These are phyloP conservation scores for Megalopta genalis DNA, from an alignment of 1,140 invertebrate genomes.

Conservation along the genomic window DNA sequence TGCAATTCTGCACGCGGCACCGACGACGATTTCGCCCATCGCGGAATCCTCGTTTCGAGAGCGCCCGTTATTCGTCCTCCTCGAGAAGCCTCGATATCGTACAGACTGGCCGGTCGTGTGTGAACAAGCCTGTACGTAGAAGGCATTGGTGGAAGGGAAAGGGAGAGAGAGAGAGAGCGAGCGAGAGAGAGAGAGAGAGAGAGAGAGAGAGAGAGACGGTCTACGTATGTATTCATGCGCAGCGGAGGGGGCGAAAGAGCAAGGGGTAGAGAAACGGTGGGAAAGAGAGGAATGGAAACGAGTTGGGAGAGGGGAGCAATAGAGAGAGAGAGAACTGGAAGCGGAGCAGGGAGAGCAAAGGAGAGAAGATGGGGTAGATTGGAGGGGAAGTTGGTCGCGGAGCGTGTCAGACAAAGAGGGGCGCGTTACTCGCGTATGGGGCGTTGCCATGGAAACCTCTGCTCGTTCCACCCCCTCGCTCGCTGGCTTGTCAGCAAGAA, in stretches of 20 bases:
- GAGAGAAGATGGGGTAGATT: slow-evolving; percentile 42
- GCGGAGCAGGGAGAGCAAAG: slow-evolving; percentile 8
- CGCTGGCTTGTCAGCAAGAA: slow-evolving; percentile 45
- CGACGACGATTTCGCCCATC: slow-evolving; percentile 47
- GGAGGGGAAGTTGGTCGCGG: slow-evolving; percentile 43
- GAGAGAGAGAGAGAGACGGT: background rate
- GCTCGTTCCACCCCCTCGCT: slow-evolving; percentile 70
- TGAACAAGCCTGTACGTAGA: slow-evolving; percentile 62
- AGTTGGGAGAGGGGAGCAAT: background rate
- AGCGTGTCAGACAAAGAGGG: slow-evolving; percentile 63
- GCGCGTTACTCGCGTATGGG: slow-evolving; percentile 75
- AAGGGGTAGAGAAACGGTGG: background rate
- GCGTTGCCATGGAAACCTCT: slow-evolving; percentile 79
- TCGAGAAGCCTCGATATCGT: slow-evolving; percentile 59
- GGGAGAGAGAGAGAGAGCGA: background rate
- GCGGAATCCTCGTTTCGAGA: slow-evolving; percentile 55
- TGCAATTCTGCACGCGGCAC: slow-evolving; percentile 46
- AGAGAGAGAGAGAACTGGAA: slow-evolving; percentile 14
- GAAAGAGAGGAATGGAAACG: background rate
- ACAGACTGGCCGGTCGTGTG: slow-evolving; percentile 41
- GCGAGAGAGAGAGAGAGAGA: slow-evolving; percentile 1
- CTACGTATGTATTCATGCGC: background rate
- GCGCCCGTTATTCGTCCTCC: slow-evolving; percentile 60
- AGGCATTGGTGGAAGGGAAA: slow-evolving; percentile 32
- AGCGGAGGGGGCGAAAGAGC: slow-evolving; percentile 13